phyloP scores from a whole-genome alignment of 2,888 invertebrate genomes.

The Gortyna flavago region DNA sequence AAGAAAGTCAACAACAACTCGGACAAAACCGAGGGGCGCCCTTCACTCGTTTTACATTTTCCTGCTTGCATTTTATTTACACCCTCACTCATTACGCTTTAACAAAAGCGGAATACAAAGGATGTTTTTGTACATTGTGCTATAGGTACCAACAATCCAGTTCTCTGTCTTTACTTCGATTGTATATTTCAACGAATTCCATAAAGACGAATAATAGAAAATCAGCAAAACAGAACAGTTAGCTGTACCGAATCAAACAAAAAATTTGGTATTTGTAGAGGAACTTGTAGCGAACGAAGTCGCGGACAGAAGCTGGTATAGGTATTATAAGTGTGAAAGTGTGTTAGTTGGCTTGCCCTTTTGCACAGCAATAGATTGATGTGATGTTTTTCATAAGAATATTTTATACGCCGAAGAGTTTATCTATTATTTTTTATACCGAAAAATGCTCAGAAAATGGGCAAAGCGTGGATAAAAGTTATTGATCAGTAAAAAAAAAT shows the following conservation, averaged over 20 bases:
- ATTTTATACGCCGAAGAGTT: background rate
- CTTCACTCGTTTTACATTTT: slow-evolving; percentile 38
- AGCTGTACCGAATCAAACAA: background rate
- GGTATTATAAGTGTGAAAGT: too few relatives aligned
- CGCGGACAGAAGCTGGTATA: background rate
- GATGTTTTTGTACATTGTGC: slow-evolving; percentile 6
- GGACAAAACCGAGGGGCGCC: slow-evolving; percentile 10
- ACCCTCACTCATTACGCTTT: slow-evolving; percentile 32
- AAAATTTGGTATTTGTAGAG: background rate
- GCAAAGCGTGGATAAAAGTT: background rate
- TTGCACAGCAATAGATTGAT: background rate
- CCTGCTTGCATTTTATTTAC: slow-evolving; percentile 42
- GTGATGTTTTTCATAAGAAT: background rate
- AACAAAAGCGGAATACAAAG: slow-evolving; percentile 23
- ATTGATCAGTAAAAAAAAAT: slow-evolving; percentile 36
- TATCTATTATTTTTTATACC: background rate
- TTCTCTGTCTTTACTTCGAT: background rate
- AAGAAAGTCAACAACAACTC: slow-evolving; percentile 31
- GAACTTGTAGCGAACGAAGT: background rate
- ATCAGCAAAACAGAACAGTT: background rate
- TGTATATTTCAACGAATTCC: slow-evolving; percentile 4
- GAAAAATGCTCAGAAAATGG: background rate
- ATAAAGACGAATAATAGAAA: background rate
- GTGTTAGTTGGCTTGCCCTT: background rate
- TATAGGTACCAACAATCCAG: background rate